A percentile compares a stretch with the other conserved stretches of the same genome.
These are phyloP conservation scores for Megaceryle maxima DNA, from an alignment of 2,113 vertebrate species.

Conservation along the genomic window DNA sequence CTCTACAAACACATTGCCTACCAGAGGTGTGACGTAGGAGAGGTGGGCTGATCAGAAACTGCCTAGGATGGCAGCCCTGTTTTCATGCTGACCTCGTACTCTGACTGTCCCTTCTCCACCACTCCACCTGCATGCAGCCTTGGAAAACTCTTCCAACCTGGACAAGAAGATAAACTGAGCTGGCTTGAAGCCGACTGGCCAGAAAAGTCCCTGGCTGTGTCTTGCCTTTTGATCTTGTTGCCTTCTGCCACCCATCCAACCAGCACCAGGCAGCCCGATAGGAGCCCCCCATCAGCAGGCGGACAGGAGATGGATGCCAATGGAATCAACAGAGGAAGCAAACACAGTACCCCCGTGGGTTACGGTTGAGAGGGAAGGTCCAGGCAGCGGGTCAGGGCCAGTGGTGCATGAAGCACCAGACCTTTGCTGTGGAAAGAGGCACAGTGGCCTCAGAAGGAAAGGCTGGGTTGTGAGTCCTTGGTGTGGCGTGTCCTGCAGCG, in stretches of 20 bases:
- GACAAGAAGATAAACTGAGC: background rate
- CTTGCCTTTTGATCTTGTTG: fast-evolving
- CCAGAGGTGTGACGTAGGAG: fast-evolving
- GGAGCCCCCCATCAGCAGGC: background rate
- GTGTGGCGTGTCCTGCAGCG: fast-evolving
- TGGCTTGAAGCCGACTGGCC: background rate
- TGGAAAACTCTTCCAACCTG: background rate
- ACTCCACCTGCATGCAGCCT: fast-evolving
- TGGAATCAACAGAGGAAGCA: background rate
- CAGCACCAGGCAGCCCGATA: fast-evolving
- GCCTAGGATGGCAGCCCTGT: background rate
- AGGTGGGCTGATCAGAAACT: background rate
- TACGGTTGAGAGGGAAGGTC: background rate
- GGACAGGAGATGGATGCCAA: fast-evolving
- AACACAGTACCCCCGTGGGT: too few relatives aligned
- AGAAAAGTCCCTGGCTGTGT: fast-evolving
- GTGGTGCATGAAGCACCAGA: fast-evolving
- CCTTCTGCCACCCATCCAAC: background rate
- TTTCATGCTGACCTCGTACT: fast-evolving
- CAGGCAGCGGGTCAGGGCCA: background rate
- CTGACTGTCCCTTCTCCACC: background rate
- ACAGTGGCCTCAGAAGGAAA: background rate
- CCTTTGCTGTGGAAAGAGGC: background rate
- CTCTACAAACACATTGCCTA: fast-evolving
- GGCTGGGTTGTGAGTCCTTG: fast-evolving